phyloP scores from a whole-genome alignment of 2,888 invertebrate species.

The Leuctra nigra region DNA sequence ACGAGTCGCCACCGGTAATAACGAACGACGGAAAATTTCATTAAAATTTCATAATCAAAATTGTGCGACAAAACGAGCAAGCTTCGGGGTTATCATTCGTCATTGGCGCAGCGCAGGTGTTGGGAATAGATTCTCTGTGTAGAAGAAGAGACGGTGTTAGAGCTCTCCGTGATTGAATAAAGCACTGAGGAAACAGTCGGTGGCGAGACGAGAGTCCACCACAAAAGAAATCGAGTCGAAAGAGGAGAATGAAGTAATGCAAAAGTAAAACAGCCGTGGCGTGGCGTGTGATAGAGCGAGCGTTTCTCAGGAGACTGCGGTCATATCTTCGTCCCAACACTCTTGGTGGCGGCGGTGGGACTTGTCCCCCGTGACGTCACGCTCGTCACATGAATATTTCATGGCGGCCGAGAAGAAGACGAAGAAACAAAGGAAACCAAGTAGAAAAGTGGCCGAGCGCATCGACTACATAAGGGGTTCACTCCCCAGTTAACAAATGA shows the following conservation, averaged over 20 bases:
- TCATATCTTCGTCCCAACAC: background rate
- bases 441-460: constrained; percentile 15
- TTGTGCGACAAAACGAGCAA: too few species aligned
- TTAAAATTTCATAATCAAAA: constrained; percentile 23
- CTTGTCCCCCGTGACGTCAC: constrained; percentile 4
- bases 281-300: background rate
- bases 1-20: constrained; percentile 3
- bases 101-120: too few species aligned
- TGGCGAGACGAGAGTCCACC: background rate
- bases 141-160: too few species aligned
- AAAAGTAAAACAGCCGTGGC: constrained; percentile 1
- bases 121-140: too few species aligned
- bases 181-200: background rate
- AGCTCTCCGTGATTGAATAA: constrained; percentile 4
- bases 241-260: constrained; percentile 2
- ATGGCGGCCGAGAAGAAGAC: background rate
- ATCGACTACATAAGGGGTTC: too few species aligned
- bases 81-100: too few species aligned
- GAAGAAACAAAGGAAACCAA: constrained; percentile 11
- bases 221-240: background rate
- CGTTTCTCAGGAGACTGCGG: background rate
- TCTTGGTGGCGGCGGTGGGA: background rate
- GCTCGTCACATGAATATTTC: constrained; percentile 18
- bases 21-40: constrained; percentile 12
- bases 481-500: too few species aligned